A percentile compares a stretch with the other conserved stretches of the same genome.
Evolutionary conservation across 2,113 vertebrate genomes (phyloP).

Genomic region (Madoqua kirkii): DNA sequence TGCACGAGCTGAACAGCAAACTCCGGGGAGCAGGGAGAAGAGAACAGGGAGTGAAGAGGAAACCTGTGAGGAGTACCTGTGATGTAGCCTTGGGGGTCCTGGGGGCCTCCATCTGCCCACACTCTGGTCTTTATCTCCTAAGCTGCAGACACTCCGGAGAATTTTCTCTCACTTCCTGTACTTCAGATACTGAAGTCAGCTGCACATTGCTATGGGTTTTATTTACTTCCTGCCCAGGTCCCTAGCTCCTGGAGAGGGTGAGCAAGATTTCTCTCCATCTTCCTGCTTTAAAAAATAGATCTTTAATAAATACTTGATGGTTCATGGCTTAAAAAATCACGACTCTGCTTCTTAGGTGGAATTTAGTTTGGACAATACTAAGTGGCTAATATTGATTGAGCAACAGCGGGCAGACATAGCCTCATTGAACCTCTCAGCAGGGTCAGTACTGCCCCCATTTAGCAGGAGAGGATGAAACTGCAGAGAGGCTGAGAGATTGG

Average conservation of each 20-base stretch:
- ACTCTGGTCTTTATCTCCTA: constrained; percentile 6
- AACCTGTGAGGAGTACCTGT: background rate
- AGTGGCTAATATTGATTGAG: background rate
- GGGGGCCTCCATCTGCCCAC: background rate
- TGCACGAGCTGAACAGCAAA: background rate
- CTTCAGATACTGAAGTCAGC: background rate
- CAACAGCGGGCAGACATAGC: fast-evolving
- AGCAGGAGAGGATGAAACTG: background rate
- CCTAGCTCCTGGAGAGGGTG: background rate
- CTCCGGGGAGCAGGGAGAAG: background rate
- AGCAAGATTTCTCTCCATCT: background rate
- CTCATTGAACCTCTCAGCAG: background rate
- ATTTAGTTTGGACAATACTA: background rate
- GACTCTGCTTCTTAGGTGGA: background rate
- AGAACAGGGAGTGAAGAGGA: background rate
- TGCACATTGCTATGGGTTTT: background rate
- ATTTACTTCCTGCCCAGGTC: background rate
- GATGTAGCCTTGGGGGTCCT: background rate
- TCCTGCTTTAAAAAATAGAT: background rate
- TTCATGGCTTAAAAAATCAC: background rate
- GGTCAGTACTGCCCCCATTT: background rate
- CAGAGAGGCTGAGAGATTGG: background rate
- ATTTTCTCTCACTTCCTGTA: background rate
- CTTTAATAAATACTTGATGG: background rate
- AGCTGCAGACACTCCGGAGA: background rate